These are phyloP conservation scores for Zoanthus solanderi DNA, from an alignment of 92 coral and sea anemone genomes.

Conservation along the genomic window DNA sequence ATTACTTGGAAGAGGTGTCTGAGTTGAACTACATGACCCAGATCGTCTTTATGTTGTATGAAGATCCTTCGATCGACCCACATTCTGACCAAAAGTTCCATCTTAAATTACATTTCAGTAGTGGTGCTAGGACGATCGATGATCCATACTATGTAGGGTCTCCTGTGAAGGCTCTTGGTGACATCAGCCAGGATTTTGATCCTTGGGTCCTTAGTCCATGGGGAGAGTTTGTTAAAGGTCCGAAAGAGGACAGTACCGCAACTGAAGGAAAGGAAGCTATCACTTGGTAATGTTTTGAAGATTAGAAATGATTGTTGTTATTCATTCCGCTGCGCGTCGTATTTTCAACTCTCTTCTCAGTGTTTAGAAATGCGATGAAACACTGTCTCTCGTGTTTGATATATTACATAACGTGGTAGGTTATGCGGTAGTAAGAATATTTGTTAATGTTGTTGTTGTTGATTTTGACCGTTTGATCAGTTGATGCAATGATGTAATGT, in stretches of 20 bases:
- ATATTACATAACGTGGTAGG: too few species aligned
- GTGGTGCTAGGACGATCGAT: constrained; percentile 63
- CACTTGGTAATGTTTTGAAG: background rate
- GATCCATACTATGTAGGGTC: constrained; percentile 32
- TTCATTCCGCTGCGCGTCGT: too few species aligned
- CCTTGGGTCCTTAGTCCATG: constrained; percentile 38
- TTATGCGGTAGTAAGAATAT: too few species aligned
- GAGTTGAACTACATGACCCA: constrained; percentile 99
- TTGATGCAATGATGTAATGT: too few species aligned
- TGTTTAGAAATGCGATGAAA: too few species aligned
- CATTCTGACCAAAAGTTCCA: constrained; percentile 81
- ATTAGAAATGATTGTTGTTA: too few species aligned
- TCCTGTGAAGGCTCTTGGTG: background rate
- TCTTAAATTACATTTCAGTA: constrained; percentile 89
- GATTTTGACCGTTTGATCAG: too few species aligned
- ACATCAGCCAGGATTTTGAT: background rate
- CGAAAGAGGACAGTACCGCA: background rate
- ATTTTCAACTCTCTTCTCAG: too few species aligned
- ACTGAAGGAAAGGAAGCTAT: background rate
- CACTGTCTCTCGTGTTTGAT: too few species aligned
- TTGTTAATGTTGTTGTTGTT: too few species aligned
- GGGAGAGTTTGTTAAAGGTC: constrained; percentile 43
- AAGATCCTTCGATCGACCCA: constrained; percentile 91
- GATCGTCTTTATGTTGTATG: constrained; percentile 90
- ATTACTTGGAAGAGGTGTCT: constrained; percentile 78